A percentile compares a stretch with the other conserved stretches of the same genome.
phyloP scores from a whole-genome alignment of 2,888 invertebrate species.

The Crepidodera aurea region DNA sequence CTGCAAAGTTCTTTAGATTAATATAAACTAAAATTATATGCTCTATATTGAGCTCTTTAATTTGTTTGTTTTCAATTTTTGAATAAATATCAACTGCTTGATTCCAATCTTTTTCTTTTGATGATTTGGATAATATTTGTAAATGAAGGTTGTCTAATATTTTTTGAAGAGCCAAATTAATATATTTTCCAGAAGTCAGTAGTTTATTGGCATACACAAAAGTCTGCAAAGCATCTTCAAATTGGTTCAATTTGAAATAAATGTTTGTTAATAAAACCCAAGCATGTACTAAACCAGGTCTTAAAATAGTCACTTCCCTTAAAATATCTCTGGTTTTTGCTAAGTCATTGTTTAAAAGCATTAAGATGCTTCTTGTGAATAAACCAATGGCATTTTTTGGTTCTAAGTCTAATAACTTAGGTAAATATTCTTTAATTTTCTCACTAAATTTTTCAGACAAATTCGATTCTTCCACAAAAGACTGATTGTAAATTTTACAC shows the following conservation, averaged over 20 bases:
- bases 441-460: slow-evolving; percentile 37
- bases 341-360: slow-evolving; percentile 64
- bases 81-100: slow-evolving; percentile 56
- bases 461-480: slow-evolving; percentile 51
- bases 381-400: slow-evolving; percentile 69
- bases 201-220: slow-evolving; percentile 58
- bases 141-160: slow-evolving; percentile 55
- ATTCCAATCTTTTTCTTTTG: slow-evolving; percentile 63
- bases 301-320: slow-evolving; percentile 57
- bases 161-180: slow-evolving; percentile 49
- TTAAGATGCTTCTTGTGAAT: slow-evolving; percentile 69
- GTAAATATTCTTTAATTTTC: slow-evolving; percentile 57
- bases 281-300: slow-evolving; percentile 62
- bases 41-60: slow-evolving; percentile 39
- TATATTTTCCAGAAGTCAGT: slow-evolving; percentile 50
- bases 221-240: slow-evolving; percentile 62
- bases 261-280: slow-evolving; percentile 63
- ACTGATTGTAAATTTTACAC: slow-evolving; percentile 68
- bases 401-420: slow-evolving; percentile 66
- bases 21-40: slow-evolving; percentile 57
- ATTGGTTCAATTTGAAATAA: slow-evolving; percentile 64
- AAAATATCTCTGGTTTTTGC: slow-evolving; percentile 66
- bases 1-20: slow-evolving; percentile 56
- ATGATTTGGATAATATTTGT: slow-evolving; percentile 60
- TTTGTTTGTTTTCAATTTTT: slow-evolving; percentile 48